Conservation (phyloP, 2,797 vertebrate genomes). For the Diglossa cyanea region DNA sequence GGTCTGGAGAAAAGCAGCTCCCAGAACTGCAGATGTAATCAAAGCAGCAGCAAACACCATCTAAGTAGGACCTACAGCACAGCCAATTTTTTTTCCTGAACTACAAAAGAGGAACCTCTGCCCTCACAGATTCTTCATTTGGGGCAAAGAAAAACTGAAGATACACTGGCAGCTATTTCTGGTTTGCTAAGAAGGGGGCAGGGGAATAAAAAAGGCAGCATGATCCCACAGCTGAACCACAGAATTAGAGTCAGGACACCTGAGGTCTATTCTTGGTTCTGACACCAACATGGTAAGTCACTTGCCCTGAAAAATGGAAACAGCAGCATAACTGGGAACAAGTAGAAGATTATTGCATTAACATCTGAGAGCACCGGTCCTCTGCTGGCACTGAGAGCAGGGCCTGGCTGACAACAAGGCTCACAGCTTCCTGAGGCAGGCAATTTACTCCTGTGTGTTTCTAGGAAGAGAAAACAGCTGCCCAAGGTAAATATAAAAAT, state of each 20-base stretch:
- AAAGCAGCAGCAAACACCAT: not conserved
- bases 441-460: not conserved
- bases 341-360: not conserved
- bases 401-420: not conserved
- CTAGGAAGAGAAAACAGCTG: not conserved
- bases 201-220: constrained; percentile 30
- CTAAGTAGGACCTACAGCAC: not conserved
- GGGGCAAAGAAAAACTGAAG: not conserved
- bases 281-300: not conserved
- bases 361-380: not conserved
- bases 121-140: not conserved
- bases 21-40: not conserved
- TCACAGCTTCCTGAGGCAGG: not conserved
- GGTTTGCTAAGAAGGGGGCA: not conserved
- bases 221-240: constrained; percentile 49
- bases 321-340: not conserved
- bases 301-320: constrained; percentile 38
- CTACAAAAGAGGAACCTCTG: not conserved
- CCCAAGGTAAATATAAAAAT: not conserved
- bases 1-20: not conserved
- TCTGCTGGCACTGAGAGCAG: fast-evolving
- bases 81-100: not conserved
- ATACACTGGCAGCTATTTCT: constrained; percentile 31
- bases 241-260: constrained; percentile 52
- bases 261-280: constrained; percentile 59